phyloP scores from a whole-genome alignment of 1,140 invertebrate genomes.

The Drosophila miranda region DNA sequence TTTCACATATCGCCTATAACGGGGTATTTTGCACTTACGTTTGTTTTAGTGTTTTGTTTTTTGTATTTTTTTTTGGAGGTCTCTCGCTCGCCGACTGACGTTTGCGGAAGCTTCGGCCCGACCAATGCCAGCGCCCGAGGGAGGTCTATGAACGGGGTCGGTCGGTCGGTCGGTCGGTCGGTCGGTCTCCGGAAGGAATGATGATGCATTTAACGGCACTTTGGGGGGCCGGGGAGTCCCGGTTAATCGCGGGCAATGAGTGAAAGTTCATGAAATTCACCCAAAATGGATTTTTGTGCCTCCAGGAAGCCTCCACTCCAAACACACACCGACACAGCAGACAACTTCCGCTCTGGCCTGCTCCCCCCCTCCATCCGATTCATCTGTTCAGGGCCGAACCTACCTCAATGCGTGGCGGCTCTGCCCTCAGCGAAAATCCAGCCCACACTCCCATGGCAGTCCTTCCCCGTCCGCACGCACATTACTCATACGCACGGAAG shows the following conservation, averaged over 20 bases:
- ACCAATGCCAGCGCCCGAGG: constrained; percentile 15
- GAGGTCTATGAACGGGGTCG: constrained; percentile 1
- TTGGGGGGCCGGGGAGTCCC: not conserved
- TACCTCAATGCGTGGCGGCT: constrained; percentile 67
- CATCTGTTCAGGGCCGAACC: constrained; percentile 36
- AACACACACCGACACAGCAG: too few species aligned
- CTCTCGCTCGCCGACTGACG: constrained; percentile 38
- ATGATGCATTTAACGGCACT: constrained; percentile 47
- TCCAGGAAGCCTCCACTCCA: too few species aligned
- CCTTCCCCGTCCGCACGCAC: constrained; percentile 36
- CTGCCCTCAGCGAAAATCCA: constrained; percentile 31
- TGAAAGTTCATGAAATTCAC: constrained; percentile 27
- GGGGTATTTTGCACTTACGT: constrained; percentile 39
- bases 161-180: not conserved
- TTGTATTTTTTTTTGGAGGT: constrained; percentile 41
- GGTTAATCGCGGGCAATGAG: not conserved
- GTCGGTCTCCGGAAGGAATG: constrained; percentile 2
- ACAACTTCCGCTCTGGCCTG: too few species aligned
- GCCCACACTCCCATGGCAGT: constrained; percentile 6
- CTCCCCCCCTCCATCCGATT: too few species aligned
- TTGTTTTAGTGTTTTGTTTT: not conserved
- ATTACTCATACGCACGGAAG: constrained; percentile 61
- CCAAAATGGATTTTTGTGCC: not conserved
- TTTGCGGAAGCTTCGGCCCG: constrained; percentile 64
- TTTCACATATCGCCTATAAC: constrained; percentile 43